Base-by-base conservation (phyloP, 2,888 invertebrate species). In the Cyrtodaria siliqua region DNA sequence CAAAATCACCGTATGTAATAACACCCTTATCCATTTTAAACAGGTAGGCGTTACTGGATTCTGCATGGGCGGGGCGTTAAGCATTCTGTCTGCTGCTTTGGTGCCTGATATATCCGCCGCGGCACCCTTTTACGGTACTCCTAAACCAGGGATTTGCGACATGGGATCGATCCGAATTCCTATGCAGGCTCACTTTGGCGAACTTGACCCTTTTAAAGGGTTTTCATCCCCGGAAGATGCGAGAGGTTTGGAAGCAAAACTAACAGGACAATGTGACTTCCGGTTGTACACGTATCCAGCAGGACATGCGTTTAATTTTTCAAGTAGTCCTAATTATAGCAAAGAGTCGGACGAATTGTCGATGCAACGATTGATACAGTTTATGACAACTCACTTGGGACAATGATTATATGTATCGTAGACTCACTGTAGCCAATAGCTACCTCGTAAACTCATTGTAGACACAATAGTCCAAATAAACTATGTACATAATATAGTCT, bases 31-130 rank as follows among this genome's bases (percentile, higher is more conserved):
- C n/a, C n/a, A n/a, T n/a, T n/a, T n/a, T n/a, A 33, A 33, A 24
- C 70, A 90, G 85, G 89, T 92, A 20, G 92, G 91, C 0, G 91
- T 91, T n/a, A 89, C 89, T 1, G 92, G 92, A 8, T 92, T 91
- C 82, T 91, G 92, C 70, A 90, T 92, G 91, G 92, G 92, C 20
- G 91, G 92, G 6, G 92, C 91, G 4, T 74, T 92, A 33, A 64
- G 82, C 18, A 63, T 91, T 42, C 89, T 88, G 0, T 81, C 88
- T 0, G 91, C 89, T 0, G 86, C 81, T 0, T 61, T 83, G 3
- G 69, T 89, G 2, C 67, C 76, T 12, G 90, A 89, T 27, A 79
- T 90, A 16, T 86, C 85, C 26, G 92, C 91, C 0, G 80, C 90
- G 1, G 89, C 87, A 4, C 91, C 91, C 0, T 92, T 92, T 76